A percentile compares a stretch with the other conserved stretches of the same genome.
These are phyloP conservation scores for Nannobrachium achirus DNA, from an alignment of 2,113 vertebrate genomes.

Conservation along the genomic window DNA sequence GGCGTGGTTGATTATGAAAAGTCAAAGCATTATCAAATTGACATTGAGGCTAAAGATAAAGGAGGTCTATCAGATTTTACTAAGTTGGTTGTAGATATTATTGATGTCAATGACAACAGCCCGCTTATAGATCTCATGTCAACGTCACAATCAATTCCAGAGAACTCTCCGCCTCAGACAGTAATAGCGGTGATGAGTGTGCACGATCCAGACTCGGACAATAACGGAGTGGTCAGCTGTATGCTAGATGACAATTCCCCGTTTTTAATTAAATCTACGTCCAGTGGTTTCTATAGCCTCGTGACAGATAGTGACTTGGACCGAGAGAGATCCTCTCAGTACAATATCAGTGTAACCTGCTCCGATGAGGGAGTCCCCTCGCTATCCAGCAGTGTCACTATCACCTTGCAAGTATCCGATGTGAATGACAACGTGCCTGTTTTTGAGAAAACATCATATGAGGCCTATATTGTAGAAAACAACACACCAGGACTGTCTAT, in stretches of 20 bases:
- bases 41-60: constrained; percentile 5
- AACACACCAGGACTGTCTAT: constrained; percentile 26
- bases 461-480: no score
- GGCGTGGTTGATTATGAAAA: constrained; percentile 15
- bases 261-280: constrained; percentile 47
- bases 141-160: constrained; percentile 52
- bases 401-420: no score
- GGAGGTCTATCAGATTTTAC: constrained; percentile 10
- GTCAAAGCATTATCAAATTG: constrained; percentile 6
- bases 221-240: constrained; percentile 72
- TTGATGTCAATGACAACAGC: constrained; percentile 36
- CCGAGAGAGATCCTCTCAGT: no score
- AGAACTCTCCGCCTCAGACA: constrained; percentile 67
- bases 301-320: no score
- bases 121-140: constrained; percentile 48
- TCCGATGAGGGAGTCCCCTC: no score
- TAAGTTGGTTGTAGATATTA: constrained; percentile 6
- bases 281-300: constrained; percentile 3
- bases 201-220: constrained; percentile 73
- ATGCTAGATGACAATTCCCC: constrained; percentile 50
- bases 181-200: constrained; percentile 77
- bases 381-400: no score
- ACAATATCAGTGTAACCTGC: no score
- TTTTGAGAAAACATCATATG: no score
- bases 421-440: no score